phyloP scores from a whole-genome alignment of 2,797 vertebrate species.

The Phoebastria nigripes region DNA sequence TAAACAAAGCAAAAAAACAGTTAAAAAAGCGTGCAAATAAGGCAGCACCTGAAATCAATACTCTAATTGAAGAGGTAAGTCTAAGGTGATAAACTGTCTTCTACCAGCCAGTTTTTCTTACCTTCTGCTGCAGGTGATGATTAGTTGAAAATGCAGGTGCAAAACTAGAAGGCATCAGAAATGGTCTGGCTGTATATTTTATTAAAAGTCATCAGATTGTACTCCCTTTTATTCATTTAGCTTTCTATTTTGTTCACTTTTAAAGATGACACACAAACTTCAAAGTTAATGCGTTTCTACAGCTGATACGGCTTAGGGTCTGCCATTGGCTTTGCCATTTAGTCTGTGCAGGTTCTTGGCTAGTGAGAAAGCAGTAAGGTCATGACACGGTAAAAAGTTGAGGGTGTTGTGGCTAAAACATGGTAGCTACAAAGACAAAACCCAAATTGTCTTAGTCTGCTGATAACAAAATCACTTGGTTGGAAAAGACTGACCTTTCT shows the following conservation, averaged over 20 bases:
- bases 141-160: background rate
- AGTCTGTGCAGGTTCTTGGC: background rate
- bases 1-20: conserved; percentile 96
- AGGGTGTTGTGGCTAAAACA: background rate
- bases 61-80: conserved; percentile 91
- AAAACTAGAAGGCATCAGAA: background rate
- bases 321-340: background rate
- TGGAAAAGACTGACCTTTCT: background rate
- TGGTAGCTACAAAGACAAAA: background rate
- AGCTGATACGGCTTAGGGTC: background rate
- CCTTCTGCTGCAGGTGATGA: background rate
- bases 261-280: background rate
- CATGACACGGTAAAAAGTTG: background rate
- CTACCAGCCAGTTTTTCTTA: background rate
- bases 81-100: background rate
- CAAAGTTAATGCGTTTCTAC: background rate
- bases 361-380: background rate
- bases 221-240: background rate
- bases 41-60: conserved; percentile 90
- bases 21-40: conserved; percentile 90
- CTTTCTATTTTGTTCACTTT: background rate
- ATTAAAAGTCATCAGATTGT: background rate
- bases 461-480: background rate
- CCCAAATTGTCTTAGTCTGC: background rate
- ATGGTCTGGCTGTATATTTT: background rate